phyloP scores from a whole-genome alignment of 2,113 vertebrate genomes.

The Bujurquina vittata region DNA sequence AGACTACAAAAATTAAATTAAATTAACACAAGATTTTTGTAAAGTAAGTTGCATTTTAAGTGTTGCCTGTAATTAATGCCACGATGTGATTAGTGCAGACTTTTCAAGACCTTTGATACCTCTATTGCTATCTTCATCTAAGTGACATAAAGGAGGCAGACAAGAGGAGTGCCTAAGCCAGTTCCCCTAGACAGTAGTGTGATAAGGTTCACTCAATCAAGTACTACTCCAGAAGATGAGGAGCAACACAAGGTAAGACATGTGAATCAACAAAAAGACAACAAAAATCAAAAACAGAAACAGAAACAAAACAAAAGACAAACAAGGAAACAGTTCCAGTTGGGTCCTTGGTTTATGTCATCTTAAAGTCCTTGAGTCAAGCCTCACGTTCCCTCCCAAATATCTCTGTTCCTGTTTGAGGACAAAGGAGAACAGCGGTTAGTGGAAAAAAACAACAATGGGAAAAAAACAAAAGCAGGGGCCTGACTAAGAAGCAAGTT shows the following conservation, averaged over 20 bases:
- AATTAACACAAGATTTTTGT: slow-evolving; percentile 39
- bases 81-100: slow-evolving; percentile 47
- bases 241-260: slow-evolving; percentile 15
- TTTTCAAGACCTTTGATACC: slow-evolving; percentile 62
- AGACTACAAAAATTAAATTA: slow-evolving; percentile 53
- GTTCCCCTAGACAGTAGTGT: slow-evolving; percentile 54
- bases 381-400: slow-evolving; percentile 69
- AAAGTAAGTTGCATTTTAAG: slow-evolving; percentile 42
- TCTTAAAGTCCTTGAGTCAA: slow-evolving; percentile 43
- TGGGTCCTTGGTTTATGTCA: slow-evolving; percentile 67
- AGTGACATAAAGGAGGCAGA: slow-evolving; percentile 40
- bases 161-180: slow-evolving; percentile 28
- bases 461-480: background rate
- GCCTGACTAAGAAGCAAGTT: background rate
- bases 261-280: slow-evolving; percentile 15
- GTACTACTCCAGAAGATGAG: slow-evolving; percentile 33
- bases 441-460: background rate
- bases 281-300: slow-evolving; percentile 42
- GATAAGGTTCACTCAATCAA: slow-evolving; percentile 49
- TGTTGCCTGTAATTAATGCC: slow-evolving; percentile 47
- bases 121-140: slow-evolving; percentile 56
- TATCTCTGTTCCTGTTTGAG: slow-evolving; percentile 61
- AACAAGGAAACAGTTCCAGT: slow-evolving; percentile 55
- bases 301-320: slow-evolving; percentile 60
- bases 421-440: slow-evolving; percentile 2